Evolutionary conservation across 2,113 vertebrate genomes (phyloP).

Genomic region (Variabilichromis moorii): DNA sequence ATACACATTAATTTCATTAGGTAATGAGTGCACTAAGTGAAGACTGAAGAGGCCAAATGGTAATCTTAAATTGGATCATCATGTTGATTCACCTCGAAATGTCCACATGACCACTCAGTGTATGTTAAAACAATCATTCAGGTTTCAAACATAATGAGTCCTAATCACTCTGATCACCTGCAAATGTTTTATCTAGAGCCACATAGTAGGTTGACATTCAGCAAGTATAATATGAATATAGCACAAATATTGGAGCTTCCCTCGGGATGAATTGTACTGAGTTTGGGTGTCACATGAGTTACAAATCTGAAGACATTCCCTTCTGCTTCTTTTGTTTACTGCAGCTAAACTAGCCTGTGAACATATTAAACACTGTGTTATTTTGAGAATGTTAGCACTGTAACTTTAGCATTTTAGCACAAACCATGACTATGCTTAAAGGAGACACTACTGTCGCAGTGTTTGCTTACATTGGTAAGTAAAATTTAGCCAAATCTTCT

Average conservation of each 20-base stretch:
- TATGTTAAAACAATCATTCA: not conserved
- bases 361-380: not conserved
- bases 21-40: not conserved
- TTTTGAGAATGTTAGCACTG: not conserved
- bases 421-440: not conserved
- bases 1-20: not conserved
- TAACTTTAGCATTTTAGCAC: not conserved
- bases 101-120: not conserved
- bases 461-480: not conserved
- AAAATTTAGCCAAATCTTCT: not conserved
- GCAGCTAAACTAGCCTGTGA: not conserved
- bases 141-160: not conserved
- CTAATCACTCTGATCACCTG: not conserved
- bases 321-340: not conserved
- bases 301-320: not conserved
- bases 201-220: not conserved
- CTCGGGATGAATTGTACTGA: accelerated
- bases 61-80: not conserved
- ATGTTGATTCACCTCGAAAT: not conserved
- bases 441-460: not conserved
- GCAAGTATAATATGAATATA: not conserved
- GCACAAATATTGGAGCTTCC: not conserved
- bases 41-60: not conserved
- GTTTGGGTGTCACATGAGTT: not conserved
- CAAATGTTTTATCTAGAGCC: not conserved